Evolutionary conservation across 1,140 invertebrate species (phyloP), one percentile per base, ranked within the genome.

Genomic region (Drosophila varians): DNA sequence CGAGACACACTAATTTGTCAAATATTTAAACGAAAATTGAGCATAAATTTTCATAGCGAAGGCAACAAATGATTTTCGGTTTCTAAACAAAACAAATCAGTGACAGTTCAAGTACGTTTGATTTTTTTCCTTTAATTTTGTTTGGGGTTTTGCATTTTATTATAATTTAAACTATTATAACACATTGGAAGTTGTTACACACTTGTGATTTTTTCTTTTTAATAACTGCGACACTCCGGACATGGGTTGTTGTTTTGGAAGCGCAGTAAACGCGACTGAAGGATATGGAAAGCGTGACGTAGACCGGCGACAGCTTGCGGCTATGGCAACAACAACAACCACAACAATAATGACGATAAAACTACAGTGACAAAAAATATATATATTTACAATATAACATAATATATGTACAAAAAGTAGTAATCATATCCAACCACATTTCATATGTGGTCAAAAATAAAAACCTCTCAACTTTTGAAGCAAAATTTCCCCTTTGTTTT

Each of bases 231-330:
- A 52, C 19, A 34, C 28, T 40, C 7, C 18, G 54, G 1, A 19
- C 11, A 49, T 9, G 14, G 62, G 45, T 46, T 79, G 48, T 74
- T 74, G 52, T 56, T 69, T 73, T 42, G 51, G 80, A 60, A 80
- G 58, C 80, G 80, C 52, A 84, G 47, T 84, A 65, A 76, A 62
- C 80, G 62, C 74, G 66, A 86, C 72, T 84, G 66, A 69, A 64
- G 53, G 61, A 82, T 80, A 51, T 80, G 55, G 52, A 82, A 82
- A 77, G 77, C 77, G 77, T 80, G 60, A 82, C 77, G 76, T 73
- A 78, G 57, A 74, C 53, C 78, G 74, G 79, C 78, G 74, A 80
- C 76, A 84, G 82, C 80, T 84, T 84, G 80, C 65, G 79, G 75
- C 61, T 72, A 80, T 72, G 56, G 31, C 74, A 74, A 79, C 79